Conservation (phyloP, 2,797 vertebrate species). For the Acestrorhynchus altus region DNA sequence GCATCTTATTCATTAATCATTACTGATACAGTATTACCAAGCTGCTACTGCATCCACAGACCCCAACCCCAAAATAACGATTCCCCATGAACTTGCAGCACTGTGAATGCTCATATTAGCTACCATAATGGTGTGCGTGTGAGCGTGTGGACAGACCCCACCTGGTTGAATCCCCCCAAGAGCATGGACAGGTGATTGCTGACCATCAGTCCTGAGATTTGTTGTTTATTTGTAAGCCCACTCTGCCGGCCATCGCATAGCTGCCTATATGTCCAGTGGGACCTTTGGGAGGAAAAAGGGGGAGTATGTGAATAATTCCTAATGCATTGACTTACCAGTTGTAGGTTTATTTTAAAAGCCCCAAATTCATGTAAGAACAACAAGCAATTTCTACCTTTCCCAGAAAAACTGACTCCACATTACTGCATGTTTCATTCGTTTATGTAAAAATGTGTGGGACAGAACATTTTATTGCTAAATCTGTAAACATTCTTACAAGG, state of each 20-base stretch:
- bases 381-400: slow-evolving; percentile 41
- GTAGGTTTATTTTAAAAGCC: slow-evolving; percentile 26
- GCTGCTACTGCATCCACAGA: no score
- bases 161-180: neutral
- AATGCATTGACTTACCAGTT: neutral
- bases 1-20: neutral
- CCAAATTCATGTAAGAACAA: neutral
- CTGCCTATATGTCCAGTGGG: neutral
- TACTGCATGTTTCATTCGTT: neutral
- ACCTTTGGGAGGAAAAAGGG: neutral
- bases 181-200: neutral
- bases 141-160: neutral
- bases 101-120: neutral
- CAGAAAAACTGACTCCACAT: slow-evolving; percentile 13
- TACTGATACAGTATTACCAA: no score
- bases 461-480: slow-evolving; percentile 24
- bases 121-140: neutral
- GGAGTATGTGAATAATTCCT: neutral
- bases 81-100: neutral
- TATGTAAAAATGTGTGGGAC: slow-evolving; percentile 25
- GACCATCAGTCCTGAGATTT: neutral
- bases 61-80: neutral
- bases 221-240: neutral
- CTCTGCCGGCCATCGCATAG: neutral
- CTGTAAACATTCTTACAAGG: neutral